Percentiles rank a stretch among this genome's conserved stretches.
Conservation (phyloP, 2,888 invertebrate genomes). For the Drosophila helvetica region DNA sequence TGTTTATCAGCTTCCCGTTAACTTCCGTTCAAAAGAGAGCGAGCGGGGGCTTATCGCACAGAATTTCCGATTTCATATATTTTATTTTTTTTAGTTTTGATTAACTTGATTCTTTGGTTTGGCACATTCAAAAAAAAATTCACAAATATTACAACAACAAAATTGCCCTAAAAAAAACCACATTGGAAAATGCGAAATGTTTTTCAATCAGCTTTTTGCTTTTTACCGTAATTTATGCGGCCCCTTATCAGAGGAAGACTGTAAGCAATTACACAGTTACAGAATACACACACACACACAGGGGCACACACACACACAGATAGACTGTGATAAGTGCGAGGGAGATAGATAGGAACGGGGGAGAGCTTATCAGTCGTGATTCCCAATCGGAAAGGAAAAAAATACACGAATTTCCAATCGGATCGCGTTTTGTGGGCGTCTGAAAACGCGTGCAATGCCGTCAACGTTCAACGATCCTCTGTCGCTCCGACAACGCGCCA, state of each 20-base stretch:
- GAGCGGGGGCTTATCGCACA: conserved; percentile 57
- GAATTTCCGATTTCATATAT: conserved; percentile 64
- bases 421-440: conserved; percentile 13
- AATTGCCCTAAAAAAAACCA: conserved; percentile 17
- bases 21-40: neutral
- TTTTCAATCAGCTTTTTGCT: conserved; percentile 31
- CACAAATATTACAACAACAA: conserved; percentile 29
- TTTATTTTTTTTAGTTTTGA: conserved; percentile 53
- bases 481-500: conserved; percentile 61
- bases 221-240: conserved; percentile 36
- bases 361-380: conserved; percentile 1
- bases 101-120: conserved; percentile 53
- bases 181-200: conserved; percentile 42
- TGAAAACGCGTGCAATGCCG: conserved; percentile 10
- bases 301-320: conserved; percentile 26
- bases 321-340: neutral
- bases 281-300: conserved; percentile 29
- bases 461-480: conserved; percentile 16
- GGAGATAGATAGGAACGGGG: neutral
- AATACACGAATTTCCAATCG: neutral
- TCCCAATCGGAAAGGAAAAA: neutral
- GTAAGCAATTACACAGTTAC: conserved; percentile 27
- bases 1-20: neutral
- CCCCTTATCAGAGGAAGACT: conserved; percentile 37
- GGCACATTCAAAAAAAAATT: conserved; percentile 35